Evolutionary conservation across 2,888 invertebrate genomes (phyloP).

Genomic region (Drosophila aldrichi): DNA sequence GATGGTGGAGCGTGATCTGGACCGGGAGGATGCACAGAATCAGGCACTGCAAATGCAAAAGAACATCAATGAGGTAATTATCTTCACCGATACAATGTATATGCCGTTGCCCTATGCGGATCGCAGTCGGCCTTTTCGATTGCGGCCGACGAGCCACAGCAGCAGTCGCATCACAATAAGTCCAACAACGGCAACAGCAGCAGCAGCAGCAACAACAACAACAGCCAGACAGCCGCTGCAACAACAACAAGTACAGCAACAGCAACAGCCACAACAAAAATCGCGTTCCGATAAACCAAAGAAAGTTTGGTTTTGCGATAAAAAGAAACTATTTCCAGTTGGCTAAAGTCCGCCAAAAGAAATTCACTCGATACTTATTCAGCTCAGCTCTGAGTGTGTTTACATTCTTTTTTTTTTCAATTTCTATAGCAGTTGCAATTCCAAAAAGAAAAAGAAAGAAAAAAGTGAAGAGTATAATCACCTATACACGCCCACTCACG

Average conservation of each 20-base stretch:
- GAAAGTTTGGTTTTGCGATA: constrained; percentile 84
- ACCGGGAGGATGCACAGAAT: constrained; percentile 95
- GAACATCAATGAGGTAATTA: constrained; percentile 85
- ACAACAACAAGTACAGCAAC: constrained; percentile 37
- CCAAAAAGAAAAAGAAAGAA: constrained; percentile 16
- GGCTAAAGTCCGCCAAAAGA: constrained; percentile 52
- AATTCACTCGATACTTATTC: constrained; percentile 16
- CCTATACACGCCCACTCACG: constrained; percentile 17
- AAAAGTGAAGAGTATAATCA: constrained; percentile 1
- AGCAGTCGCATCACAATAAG: constrained; percentile 47
- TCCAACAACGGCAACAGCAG: constrained; percentile 18
- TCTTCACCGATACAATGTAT: constrained; percentile 82
- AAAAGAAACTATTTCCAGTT: constrained; percentile 82
- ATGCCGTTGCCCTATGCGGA: constrained; percentile 73
- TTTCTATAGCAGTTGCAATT: constrained; percentile 39
- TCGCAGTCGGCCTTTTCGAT: constrained; percentile 73
- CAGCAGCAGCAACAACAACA: constrained; percentile 9
- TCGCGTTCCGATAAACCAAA: constrained; percentile 70
- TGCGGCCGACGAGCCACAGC: constrained; percentile 46
- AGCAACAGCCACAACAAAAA: constrained; percentile 34
- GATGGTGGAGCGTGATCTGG: constrained; percentile 95
- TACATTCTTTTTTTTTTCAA: constrained; percentile 10
- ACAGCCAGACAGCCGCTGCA: constrained; percentile 22
- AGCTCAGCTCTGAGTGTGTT: constrained; percentile 21
- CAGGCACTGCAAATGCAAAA: constrained; percentile 86